These are phyloP conservation scores for Myripristis murdjan DNA, from an alignment of 2,797 vertebrate species.

Conservation along the genomic window DNA sequence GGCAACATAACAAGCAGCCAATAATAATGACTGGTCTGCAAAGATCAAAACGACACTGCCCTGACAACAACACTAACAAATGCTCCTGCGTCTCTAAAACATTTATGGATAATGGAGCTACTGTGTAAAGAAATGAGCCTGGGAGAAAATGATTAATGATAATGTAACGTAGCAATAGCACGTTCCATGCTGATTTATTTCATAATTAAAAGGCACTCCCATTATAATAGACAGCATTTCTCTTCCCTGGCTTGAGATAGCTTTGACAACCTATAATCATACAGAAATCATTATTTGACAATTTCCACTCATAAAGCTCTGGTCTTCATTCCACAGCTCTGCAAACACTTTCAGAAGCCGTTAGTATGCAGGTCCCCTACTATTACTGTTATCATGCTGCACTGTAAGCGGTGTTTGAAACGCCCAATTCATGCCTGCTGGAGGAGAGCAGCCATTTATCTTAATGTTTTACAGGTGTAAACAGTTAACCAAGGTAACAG, in stretches of 20 bases:
- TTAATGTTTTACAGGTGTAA: constrained; percentile 40
- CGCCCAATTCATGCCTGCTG: constrained; percentile 8
- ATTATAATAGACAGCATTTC: constrained; percentile 7
- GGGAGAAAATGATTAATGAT: no score
- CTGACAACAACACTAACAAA: background rate
- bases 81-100: background rate
- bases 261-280: constrained; percentile 24
- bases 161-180: background rate
- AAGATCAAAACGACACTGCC: background rate
- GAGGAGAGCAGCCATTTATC: constrained; percentile 11
- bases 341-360: constrained; percentile 25
- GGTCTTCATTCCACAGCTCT: constrained; percentile 20
- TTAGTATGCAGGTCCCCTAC: background rate
- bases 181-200: background rate
- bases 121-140: background rate
- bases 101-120: background rate
- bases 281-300: constrained; percentile 19
- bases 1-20: no score
- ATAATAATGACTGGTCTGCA: background rate
- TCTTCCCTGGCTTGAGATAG: constrained; percentile 1
- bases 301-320: constrained; percentile 46
- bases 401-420: constrained; percentile 38
- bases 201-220: background rate
- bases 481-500: constrained; percentile 12
- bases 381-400: constrained; percentile 32